Conservation (phyloP, 2,797 vertebrate genomes). For the Sebastes matsubarae region DNA sequence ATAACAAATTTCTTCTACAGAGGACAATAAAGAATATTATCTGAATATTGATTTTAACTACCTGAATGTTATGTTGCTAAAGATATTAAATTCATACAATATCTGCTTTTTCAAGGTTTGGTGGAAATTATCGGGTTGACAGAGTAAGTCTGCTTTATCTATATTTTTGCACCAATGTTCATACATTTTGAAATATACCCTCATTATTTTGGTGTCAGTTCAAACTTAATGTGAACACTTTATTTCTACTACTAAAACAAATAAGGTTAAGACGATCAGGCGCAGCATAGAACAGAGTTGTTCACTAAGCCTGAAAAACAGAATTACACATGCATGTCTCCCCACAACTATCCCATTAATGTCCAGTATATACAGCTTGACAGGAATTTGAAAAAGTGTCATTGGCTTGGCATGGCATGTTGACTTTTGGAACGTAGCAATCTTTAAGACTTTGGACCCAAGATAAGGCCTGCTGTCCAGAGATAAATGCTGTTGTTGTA, state of each 20-base stretch:
- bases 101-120: conserved; percentile 60
- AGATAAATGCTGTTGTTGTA: conserved; percentile 6
- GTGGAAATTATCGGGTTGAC: conserved; percentile 47
- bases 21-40: neutral
- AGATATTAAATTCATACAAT: neutral
- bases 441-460: conserved; percentile 46
- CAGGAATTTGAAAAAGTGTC: neutral
- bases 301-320: neutral
- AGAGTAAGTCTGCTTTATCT: conserved; percentile 70
- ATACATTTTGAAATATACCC: neutral
- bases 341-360: neutral
- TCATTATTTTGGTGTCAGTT: neutral
- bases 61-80: neutral
- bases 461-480: conserved; percentile 32
- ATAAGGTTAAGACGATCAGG: neutral
- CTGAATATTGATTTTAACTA: neutral
- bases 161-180: neutral
- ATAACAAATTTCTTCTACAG: too few relatives aligned
- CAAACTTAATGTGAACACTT: neutral
- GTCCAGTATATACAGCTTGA: neutral
- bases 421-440: conserved; percentile 44
- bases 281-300: neutral
- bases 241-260: neutral
- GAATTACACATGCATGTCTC: neutral
- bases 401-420: neutral